Evolutionary conservation across 2,797 vertebrate genomes (phyloP).

Genomic region (Pangasius djambal): DNA sequence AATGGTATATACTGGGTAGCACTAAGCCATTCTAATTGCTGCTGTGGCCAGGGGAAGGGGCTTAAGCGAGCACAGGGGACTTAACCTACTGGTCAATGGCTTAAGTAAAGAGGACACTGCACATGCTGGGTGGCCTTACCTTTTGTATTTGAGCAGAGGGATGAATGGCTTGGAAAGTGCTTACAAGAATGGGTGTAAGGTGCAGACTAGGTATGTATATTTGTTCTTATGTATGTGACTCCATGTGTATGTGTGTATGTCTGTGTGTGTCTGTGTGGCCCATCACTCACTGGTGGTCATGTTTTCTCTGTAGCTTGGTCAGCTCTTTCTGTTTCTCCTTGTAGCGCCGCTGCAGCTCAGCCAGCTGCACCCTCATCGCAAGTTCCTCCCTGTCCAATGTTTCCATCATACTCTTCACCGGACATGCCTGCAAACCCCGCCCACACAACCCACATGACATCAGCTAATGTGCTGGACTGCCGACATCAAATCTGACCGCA

Average conservation of each 20-base stretch:
- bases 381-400: slow-evolving; percentile 91
- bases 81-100: slow-evolving; percentile 53
- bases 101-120: slow-evolving; percentile 52
- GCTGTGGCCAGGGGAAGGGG: slow-evolving; percentile 53
- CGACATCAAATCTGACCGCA: slow-evolving; percentile 11
- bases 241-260: slow-evolving; percentile 28
- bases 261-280: slow-evolving; percentile 40
- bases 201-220: slow-evolving; percentile 35
- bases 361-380: slow-evolving; percentile 91
- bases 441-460: slow-evolving; percentile 9
- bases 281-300: slow-evolving; percentile 86
- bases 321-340: slow-evolving; percentile 97
- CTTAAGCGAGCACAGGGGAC: slow-evolving; percentile 53
- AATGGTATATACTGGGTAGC: slow-evolving; percentile 53
- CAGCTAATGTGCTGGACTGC: slow-evolving; percentile 51
- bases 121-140: slow-evolving; percentile 57
- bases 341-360: slow-evolving; percentile 91
- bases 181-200: slow-evolving; percentile 28
- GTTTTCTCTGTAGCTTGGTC: slow-evolving; percentile 91
- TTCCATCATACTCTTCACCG: slow-evolving; percentile 92
- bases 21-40: slow-evolving; percentile 61
- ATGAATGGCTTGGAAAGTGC: slow-evolving; percentile 40
- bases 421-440: slow-evolving; percentile 83
- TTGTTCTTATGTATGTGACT: slow-evolving; percentile 51
- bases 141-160: slow-evolving; percentile 27